Conservation (phyloP, 1,140 invertebrate species). For the Holcopasites calliopsidis region DNA sequence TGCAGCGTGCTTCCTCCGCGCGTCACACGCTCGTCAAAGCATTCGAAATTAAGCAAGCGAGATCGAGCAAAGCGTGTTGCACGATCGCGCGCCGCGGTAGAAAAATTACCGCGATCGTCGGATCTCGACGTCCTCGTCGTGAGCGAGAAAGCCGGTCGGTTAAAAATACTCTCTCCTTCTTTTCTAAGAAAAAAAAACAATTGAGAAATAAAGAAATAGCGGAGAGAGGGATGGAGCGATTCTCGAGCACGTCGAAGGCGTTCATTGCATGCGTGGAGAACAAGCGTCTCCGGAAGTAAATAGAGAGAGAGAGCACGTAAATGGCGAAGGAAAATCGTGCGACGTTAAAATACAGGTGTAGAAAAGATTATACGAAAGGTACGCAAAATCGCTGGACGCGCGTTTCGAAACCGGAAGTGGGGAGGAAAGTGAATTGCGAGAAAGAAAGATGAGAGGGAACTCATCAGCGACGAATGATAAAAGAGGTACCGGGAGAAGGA, state of each 20-base stretch:
- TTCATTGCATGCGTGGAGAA: background rate
- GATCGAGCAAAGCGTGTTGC: background rate
- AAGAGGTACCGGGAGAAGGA: background rate
- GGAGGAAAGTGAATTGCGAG: background rate
- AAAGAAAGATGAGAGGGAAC: background rate
- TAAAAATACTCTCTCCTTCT: background rate
- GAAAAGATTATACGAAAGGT: background rate
- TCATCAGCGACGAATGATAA: background rate
- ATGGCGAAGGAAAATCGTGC: background rate
- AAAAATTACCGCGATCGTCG: background rate
- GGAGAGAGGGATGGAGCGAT: background rate
- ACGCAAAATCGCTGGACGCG: background rate
- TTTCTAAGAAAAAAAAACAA: background rate
- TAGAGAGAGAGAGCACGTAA: constrained; percentile 2
- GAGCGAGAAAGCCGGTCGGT: background rate
- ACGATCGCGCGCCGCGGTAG: background rate
- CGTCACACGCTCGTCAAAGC: constrained; percentile 5
- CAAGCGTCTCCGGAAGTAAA: background rate
- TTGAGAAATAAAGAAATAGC: background rate
- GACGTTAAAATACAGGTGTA: background rate
- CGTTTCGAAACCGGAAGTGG: background rate
- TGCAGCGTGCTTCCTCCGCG: background rate
- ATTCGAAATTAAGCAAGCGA: background rate
- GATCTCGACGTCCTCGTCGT: background rate
- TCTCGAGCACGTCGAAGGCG: background rate